These are phyloP conservation scores for Ciconia boyciana DNA, from an alignment of 2,113 vertebrate genomes.

Conservation along the genomic window DNA sequence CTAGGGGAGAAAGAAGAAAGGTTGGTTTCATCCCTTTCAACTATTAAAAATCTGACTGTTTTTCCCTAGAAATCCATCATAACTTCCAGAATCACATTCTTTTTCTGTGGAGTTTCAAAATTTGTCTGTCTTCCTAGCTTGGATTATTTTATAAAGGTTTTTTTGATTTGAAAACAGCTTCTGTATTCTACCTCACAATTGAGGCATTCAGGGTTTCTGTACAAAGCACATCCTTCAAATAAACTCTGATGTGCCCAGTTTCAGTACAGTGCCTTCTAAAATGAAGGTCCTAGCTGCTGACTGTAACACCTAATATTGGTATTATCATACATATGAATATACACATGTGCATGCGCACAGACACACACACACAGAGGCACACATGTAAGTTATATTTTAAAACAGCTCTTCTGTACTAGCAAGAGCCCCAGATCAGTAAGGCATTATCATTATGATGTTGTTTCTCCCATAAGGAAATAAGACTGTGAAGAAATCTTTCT, in stretches of 20 bases:
- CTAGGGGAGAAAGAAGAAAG: neutral
- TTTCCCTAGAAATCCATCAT: neutral
- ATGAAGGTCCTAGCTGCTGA: neutral
- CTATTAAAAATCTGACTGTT: neutral
- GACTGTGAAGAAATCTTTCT: neutral
- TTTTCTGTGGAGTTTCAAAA: neutral
- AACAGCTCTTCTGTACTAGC: neutral
- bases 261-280: neutral
- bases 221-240: neutral
- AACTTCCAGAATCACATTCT: neutral
- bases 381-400: neutral
- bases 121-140: neutral
- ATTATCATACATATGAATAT: no score
- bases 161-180: neutral
- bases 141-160: neutral
- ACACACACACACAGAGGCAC: neutral
- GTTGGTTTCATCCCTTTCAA: neutral
- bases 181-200: neutral
- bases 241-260: neutral
- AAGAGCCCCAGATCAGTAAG: neutral
- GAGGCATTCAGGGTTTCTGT: neutral
- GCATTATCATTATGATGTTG: neutral
- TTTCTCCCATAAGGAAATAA: neutral
- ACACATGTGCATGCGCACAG: fast-evolving
- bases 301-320: neutral